Conservation (phyloP, 2,888 invertebrate genomes). For the Phengaris arion region DNA sequence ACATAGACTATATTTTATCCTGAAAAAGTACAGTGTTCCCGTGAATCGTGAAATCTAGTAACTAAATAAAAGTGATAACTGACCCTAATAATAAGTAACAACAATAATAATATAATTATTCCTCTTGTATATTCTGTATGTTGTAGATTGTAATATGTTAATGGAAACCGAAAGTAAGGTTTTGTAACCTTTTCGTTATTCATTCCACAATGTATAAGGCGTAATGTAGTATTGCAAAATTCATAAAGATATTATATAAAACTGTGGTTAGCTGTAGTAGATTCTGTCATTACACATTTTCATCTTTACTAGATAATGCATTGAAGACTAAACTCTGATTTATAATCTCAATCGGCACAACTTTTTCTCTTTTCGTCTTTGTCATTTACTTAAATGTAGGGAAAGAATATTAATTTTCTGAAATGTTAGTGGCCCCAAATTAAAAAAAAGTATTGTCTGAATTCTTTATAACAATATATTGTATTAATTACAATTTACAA, state of each 20-base stretch:
- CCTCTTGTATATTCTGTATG: neutral
- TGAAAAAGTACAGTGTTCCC: neutral
- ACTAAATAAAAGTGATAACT: too few species aligned
- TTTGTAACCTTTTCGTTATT: slow-evolving; percentile 11
- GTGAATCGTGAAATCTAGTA: too few species aligned
- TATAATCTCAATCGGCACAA: too few species aligned
- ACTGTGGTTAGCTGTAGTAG: neutral
- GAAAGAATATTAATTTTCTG: too few species aligned
- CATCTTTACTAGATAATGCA: neutral
- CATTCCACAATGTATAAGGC: slow-evolving; percentile 1
- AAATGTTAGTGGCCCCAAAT: too few species aligned
- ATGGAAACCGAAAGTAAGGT: slow-evolving; percentile 13
- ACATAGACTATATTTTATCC: too few species aligned
- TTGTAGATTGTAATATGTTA: slow-evolving; percentile 1
- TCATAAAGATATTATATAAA: slow-evolving; percentile 15
- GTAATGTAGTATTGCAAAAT: neutral
- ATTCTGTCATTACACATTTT: neutral
- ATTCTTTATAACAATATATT: too few species aligned
- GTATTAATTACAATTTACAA: too few species aligned
- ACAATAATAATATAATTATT: neutral
- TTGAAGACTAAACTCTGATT: too few species aligned
- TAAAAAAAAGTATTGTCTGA: too few species aligned
- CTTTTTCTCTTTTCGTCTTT: too few species aligned
- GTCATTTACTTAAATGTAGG: too few species aligned
- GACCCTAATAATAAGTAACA: neutral